These are phyloP conservation scores for Thumatha senex DNA, from an alignment of 2,888 invertebrate species.

Conservation along the genomic window DNA sequence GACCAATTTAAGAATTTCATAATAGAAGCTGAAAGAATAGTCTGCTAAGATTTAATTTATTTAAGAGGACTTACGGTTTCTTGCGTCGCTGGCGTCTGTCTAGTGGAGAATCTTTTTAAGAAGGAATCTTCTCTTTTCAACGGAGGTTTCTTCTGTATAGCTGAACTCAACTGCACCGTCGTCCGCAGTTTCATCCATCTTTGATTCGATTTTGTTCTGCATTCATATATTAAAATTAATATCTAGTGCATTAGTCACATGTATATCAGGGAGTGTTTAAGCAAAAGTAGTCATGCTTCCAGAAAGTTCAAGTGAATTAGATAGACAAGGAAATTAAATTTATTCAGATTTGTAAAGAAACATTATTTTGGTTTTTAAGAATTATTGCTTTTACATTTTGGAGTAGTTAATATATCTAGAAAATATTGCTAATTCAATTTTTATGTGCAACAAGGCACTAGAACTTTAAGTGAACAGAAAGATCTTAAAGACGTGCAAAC, in stretches of 20 bases:
- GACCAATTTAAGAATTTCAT: too few relatives aligned
- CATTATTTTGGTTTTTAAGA: constrained; percentile 32
- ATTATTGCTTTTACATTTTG: constrained; percentile 26
- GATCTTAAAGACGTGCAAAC: constrained; percentile 69
- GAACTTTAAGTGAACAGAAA: constrained; percentile 49
- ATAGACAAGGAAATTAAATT: constrained; percentile 33
- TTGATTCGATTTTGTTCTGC: constrained; percentile 96
- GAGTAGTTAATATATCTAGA: constrained; percentile 13
- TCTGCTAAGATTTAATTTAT: too few relatives aligned
- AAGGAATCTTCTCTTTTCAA: constrained; percentile 96
- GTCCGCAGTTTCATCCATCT: constrained; percentile 98
- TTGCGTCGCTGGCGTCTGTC: constrained; percentile 94
- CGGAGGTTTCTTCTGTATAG: constrained; percentile 94
- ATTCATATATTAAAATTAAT: constrained; percentile 42
- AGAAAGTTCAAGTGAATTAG: constrained; percentile 39
- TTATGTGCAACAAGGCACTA: constrained; percentile 44
- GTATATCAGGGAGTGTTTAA: constrained; percentile 38
- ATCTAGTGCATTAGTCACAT: constrained; percentile 22
- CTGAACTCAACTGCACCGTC: constrained; percentile 95
- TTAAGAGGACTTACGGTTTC: constrained; percentile 84
- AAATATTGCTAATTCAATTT: constrained; percentile 32
- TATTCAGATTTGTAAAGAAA: constrained; percentile 28
- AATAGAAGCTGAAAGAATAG: too few relatives aligned
- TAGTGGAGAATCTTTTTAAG: constrained; percentile 95
- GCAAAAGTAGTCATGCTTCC: constrained; percentile 60